These are phyloP conservation scores for Corynorhinus townsendii DNA, from an alignment of 2,113 vertebrate genomes.

Conservation along the genomic window DNA sequence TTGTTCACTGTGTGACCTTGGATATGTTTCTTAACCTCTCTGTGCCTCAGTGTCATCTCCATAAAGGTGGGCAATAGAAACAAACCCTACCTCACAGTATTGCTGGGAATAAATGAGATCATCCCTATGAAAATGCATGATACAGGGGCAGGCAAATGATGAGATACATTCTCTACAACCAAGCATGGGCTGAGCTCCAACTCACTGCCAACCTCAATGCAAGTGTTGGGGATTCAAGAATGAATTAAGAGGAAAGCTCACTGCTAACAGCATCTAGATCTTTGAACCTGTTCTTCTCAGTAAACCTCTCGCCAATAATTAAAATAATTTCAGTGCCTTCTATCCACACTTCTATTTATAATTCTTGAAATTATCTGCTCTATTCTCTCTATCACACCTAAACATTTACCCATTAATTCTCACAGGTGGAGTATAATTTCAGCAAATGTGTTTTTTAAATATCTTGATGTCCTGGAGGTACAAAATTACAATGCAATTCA, in stretches of 20 bases:
- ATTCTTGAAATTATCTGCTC: constrained; percentile 20
- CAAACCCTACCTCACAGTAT: background rate
- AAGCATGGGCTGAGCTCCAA: background rate
- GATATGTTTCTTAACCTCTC: background rate
- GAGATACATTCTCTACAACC: fast-evolving
- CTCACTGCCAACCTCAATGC: background rate
- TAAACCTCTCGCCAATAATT: constrained; percentile 2
- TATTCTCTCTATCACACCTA: constrained; percentile 24
- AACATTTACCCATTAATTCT: constrained; percentile 40
- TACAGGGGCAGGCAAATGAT: background rate
- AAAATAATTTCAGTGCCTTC: background rate
- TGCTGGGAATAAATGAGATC: background rate
- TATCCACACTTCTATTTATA: constrained; percentile 33
- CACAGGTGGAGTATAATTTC: constrained; percentile 22
- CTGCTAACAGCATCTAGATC: background rate
- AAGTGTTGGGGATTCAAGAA: background rate
- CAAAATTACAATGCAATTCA: constrained; percentile 3
- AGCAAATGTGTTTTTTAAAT: constrained; percentile 48
- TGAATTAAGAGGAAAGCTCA: background rate
- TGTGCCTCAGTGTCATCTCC: background rate
- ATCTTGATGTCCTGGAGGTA: constrained; percentile 33
- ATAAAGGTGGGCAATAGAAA: background rate
- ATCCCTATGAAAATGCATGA: background rate
- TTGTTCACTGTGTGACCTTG: background rate
- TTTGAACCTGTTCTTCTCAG: background rate